Evolutionary conservation across 2,797 vertebrate genomes (phyloP), one percentile per base, ranked within the genome.

Genomic region (Balearica regulorum): DNA sequence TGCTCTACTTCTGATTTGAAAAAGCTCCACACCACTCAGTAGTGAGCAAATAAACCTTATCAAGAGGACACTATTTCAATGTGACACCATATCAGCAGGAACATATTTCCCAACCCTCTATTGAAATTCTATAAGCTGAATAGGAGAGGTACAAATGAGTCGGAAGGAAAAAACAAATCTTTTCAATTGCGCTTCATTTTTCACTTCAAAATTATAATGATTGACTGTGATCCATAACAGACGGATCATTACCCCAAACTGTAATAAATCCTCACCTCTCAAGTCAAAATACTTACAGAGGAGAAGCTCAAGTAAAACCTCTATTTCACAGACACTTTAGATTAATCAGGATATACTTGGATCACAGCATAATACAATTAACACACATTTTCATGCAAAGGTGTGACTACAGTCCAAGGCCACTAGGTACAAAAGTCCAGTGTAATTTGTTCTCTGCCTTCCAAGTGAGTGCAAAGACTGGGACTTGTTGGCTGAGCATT

Each of bases 91-190:
- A 89, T 69, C 75, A 94, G 49, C 76, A 93, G 72, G 41, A 94
- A 71, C 25, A 69, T 83, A 94, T 93, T 95, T 96, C 82, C 89
- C 70, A 96, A 76, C 29, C 85, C 3, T 0, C 65, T 96, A 94
- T 78, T 94, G 93, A 97, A 96, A 96, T 97, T 95, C 93, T 94
- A 68, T 96, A 78, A 93, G 91, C 84, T 71, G 91, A 95, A 97
- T 78, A 75, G 58, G 68, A 97, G 49, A 91, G 69, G 93, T 96
- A 97, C 91, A 97, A 97, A 97, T 95, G 78, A 90, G 78, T 83
- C 96, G 26, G 62, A 96, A 96, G 73, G 33, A 79, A 94, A 94
- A 97, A 97, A 70, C 83, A 97, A 94, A 97, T 96, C 84, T 95
- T 95, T 94, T 83, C 57, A 95, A 93, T 55, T 94, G 51, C 4